Percentiles rank a stretch among this genome's conserved stretches.
These are phyloP conservation scores for Eupithecia exiguata DNA, from an alignment of 2,888 invertebrate genomes.

Conservation along the genomic window DNA sequence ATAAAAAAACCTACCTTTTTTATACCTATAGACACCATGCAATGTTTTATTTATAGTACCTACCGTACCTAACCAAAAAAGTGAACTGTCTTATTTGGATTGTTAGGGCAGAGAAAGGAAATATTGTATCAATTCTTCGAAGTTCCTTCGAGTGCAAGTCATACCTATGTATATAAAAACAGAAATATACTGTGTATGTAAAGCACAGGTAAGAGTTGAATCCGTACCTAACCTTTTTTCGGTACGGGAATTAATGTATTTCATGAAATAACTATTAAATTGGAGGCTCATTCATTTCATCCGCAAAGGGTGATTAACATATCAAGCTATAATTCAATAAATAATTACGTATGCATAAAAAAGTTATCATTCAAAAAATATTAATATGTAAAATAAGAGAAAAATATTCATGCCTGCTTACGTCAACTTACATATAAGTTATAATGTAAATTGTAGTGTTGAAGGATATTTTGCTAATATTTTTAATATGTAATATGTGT, in stretches of 20 bases:
- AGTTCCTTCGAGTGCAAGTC: not conserved
- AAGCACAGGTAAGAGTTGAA: not conserved
- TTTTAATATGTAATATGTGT: no score
- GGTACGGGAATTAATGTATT: not conserved
- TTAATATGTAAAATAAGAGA: no score
- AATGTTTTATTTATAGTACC: not conserved
- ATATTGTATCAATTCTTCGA: slow-evolving; percentile 8
- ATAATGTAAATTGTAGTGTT: no score
- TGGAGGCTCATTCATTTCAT: not conserved
- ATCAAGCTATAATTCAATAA: not conserved
- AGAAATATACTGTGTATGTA: no score
- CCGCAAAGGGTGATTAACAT: not conserved
- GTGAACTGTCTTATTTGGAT: slow-evolving; percentile 18
- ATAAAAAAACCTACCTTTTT: no score
- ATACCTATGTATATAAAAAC: not conserved
- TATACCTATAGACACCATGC: not conserved
- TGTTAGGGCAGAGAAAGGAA: slow-evolving; percentile 18
- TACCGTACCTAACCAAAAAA: not conserved
- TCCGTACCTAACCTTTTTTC: not conserved
- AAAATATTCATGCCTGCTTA: not conserved
- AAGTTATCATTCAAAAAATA: no score
- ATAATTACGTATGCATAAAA: no score
- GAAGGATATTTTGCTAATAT: no score
- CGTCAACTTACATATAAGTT: no score
- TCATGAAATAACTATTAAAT: not conserved